Evolutionary conservation across 2,113 vertebrate genomes (phyloP), one percentile per base, ranked within the genome.

Genomic region (Tor tambroides): DNA sequence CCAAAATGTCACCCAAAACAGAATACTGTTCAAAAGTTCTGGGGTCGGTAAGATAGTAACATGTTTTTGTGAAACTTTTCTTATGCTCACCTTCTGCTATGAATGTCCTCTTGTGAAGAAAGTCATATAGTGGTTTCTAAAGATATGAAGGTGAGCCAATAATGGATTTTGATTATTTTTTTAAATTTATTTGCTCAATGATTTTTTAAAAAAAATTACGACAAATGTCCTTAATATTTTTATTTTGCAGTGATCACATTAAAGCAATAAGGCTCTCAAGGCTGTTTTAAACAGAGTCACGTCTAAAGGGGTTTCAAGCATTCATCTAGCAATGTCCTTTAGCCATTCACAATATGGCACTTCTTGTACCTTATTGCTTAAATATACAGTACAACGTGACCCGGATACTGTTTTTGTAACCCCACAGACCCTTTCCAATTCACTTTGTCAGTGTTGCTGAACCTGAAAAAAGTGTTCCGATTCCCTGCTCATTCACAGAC

Each of bases 401-500:
- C 3, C 0, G 30, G 19, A 21, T 10, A 21, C 6, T 71, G 30
- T 71, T 71, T 54, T 32, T 78, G 17, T 23, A 32, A 35, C 30
- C 76, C 76, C 49, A 56, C 4, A 56, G 49, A 79, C 49, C 76
- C 49, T 35, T 79, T 51, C 30, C 49, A 79, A 32, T 19, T 59
- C 77, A 56, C 51, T 12, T 23, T 61, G 17, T n/a, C 28, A 17
- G 69, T 77, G 15, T 19, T 10, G 6, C 8, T 9, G 26, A 32
- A 54, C 26, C 10, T 26, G 6, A 56, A 59, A 59, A n/a, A 59
- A 59, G 21, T 59, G 21, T 59, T 81, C 17, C 1, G 6, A 28
- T 67, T 81, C 38, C n/a, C 35, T 65, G 14, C 23, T 81, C 80
- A 81, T 65, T 67, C 59, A 46, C 59, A 46, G 59, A 81, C 38